Conservation (phyloP, 2,888 invertebrate genomes). For the Acronicta leporina region DNA sequence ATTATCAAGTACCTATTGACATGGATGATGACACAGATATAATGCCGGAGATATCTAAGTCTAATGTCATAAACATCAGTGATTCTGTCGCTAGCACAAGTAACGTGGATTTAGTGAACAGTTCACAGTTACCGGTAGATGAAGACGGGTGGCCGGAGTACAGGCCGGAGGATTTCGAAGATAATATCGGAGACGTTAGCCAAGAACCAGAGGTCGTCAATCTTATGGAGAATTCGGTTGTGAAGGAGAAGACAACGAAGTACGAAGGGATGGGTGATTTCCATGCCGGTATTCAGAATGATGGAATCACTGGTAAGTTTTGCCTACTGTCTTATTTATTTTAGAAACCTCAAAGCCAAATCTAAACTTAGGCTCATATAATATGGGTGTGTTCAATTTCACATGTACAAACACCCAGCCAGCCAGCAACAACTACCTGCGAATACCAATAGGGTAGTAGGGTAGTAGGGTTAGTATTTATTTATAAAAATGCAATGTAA, state of each 20-base stretch:
- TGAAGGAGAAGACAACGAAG: conserved; percentile 61
- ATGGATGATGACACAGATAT: conserved; percentile 71
- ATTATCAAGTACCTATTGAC: conserved; percentile 70
- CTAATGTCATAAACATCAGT: conserved; percentile 68
- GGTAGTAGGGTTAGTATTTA: too few relatives aligned
- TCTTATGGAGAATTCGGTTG: conserved; percentile 70
- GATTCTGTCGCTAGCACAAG: conserved; percentile 69
- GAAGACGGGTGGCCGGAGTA: conserved; percentile 90
- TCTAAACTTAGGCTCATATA: too few relatives aligned
- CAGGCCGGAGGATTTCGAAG: conserved; percentile 83
- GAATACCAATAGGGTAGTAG: too few relatives aligned
- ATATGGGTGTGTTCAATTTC: too few relatives aligned
- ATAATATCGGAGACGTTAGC: conserved; percentile 61
- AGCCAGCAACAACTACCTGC: too few relatives aligned
- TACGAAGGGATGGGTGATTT: conserved; percentile 88
- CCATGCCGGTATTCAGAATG: conserved; percentile 90
- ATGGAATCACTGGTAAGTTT: conserved; percentile 90
- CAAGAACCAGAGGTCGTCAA: conserved; percentile 63
- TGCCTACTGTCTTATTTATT: too few relatives aligned
- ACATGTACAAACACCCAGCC: too few relatives aligned
- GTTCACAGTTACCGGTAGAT: conserved; percentile 75
- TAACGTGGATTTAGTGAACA: conserved; percentile 59
- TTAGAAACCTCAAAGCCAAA: too few relatives aligned
- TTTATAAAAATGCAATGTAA: too few relatives aligned
- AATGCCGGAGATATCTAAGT: conserved; percentile 56